These are phyloP conservation scores for Dinoponera quadriceps DNA, from an alignment of 1,140 invertebrate species.

Conservation along the genomic window DNA sequence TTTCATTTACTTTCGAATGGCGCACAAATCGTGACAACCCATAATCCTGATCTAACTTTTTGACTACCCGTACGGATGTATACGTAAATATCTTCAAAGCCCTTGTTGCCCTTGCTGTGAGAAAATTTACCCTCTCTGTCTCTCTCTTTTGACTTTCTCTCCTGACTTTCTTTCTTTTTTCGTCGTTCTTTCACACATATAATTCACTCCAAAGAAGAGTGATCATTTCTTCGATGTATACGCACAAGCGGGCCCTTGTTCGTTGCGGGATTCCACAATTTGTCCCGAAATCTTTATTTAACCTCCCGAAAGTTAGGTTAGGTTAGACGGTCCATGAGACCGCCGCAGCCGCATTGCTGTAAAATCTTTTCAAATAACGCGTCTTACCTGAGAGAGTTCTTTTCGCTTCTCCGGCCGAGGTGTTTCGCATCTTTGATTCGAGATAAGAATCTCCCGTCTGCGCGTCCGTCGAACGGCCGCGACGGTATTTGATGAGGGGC, in stretches of 20 bases:
- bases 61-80: slow-evolving; percentile 46
- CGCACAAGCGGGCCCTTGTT: slow-evolving; percentile 54
- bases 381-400: slow-evolving; percentile 63
- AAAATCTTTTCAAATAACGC: slow-evolving; percentile 80
- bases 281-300: slow-evolving; percentile 62
- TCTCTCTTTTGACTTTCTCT: neutral
- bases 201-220: slow-evolving; percentile 13
- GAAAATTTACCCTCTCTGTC: neutral
- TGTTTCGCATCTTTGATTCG: slow-evolving; percentile 72
- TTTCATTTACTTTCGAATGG: slow-evolving; percentile 46
- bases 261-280: slow-evolving; percentile 23
- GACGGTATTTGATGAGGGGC: slow-evolving; percentile 60
- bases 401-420: slow-evolving; percentile 41
- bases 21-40: slow-evolving; percentile 30
- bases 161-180: neutral
- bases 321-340: neutral
- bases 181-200: neutral
- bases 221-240: slow-evolving; percentile 71
- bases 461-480: slow-evolving; percentile 50
- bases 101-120: neutral
- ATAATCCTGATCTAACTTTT: slow-evolving; percentile 62
- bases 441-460: slow-evolving; percentile 63
- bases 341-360: slow-evolving; percentile 65
- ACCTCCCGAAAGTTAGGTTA: slow-evolving; percentile 70
- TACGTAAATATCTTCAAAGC: slow-evolving; percentile 52